Evolutionary conservation across 2,797 vertebrate genomes (phyloP), one percentile per base, ranked within the genome.

Genomic region (Lithobates sylvaticus): DNA sequence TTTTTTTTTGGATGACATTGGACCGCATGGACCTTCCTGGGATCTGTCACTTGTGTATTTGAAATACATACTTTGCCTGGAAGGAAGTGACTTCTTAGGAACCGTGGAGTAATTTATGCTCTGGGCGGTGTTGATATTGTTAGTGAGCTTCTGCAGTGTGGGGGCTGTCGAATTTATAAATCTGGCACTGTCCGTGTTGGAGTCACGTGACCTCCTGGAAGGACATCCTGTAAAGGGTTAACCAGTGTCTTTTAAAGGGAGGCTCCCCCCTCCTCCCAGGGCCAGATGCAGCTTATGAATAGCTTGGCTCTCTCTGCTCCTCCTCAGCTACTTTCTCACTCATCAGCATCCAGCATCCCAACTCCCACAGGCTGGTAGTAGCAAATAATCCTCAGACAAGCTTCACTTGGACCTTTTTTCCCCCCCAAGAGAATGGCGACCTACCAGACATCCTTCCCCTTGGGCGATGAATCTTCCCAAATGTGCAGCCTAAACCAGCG

Each of bases 401-500:
- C n/a, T 64, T 47, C 39, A 7, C 10, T 42, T 47, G 12, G 54
- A 42, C 23, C 65, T 54, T 54, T 54, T 54, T 3, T 47, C 23
- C 78, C 21, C 72, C 70, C 18, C 1, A 78, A 83, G 76, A 90
- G 69, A 76, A 89, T 89, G 73, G 94, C 94, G 86, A 88, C 89
- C 81, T 90, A 91, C 3, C 0, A n/a, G 0, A 78, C 88, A 44
- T 34, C 78, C 0, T 86, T 90, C 65, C 67, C 89, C 50, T 67
- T 93, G 83, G 95, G 93, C 0, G 95, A 96, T 69, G 96, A 98
- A 79, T 97, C 96, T 39, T 91, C 96, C 42, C 96, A 98, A 92
- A 96, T 99, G 97, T 95, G 97, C 93, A 95, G 95, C 89, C 96
- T 99, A 88, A 99, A 99, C 93, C 93, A 91, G 69, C 94, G 98